These are phyloP conservation scores for Helogale parvula DNA, from an alignment of 2,113 vertebrate species.

Conservation along the genomic window DNA sequence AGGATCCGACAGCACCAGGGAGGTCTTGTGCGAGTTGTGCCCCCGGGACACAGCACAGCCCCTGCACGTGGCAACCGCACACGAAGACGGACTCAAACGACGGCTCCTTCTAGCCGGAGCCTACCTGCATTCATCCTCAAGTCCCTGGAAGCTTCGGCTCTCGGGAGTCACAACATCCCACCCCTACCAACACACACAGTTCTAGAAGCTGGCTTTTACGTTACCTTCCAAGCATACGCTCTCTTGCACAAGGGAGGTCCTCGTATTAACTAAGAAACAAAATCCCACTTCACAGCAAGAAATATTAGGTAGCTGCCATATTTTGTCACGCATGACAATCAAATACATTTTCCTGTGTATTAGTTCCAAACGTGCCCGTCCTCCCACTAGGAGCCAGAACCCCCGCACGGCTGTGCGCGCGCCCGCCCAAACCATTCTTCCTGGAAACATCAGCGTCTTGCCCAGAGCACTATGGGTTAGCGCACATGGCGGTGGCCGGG, in stretches of 20 bases:
- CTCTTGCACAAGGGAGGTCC: neutral
- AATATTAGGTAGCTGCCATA: neutral
- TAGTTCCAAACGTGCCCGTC: no score
- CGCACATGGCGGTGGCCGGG: no score
- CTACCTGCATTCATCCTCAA: no score
- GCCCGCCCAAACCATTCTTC: fast-evolving
- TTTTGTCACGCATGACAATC: no score
- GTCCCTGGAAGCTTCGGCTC: neutral
- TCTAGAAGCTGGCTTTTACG: neutral
- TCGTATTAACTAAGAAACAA: neutral
- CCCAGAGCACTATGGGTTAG: neutral
- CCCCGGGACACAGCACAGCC: neutral
- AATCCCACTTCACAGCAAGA: neutral
- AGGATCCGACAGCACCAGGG: neutral
- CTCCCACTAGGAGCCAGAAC: neutral
- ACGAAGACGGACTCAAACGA: no score
- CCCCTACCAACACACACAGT: neutral
- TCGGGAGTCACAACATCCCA: no score
- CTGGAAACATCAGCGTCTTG: fast-evolving
- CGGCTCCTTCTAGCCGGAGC: no score
- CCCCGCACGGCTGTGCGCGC: fast-evolving
- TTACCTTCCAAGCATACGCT: neutral
- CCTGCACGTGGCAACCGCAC: neutral
- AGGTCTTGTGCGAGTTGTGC: fast-evolving
- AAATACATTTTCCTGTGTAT: neutral